These are phyloP conservation scores for Deroplatys truncata DNA, from an alignment of 2,888 invertebrate species.

Conservation along the genomic window DNA sequence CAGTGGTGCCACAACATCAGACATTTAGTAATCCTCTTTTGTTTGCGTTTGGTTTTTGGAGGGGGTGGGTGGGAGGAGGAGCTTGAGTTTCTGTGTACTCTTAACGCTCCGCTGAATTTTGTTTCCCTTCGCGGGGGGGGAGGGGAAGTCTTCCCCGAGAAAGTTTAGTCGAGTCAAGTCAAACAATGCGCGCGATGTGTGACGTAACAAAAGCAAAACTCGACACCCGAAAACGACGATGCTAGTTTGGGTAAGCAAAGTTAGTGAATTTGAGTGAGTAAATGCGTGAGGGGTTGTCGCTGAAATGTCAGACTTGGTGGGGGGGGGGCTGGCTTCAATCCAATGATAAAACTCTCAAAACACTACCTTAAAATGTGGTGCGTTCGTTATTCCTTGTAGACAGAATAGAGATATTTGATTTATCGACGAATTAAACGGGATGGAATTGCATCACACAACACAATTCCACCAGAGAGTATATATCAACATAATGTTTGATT, in stretches of 20 bases:
- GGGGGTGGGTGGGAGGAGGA: neutral
- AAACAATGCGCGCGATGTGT: conserved; percentile 2
- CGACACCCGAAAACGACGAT: neutral
- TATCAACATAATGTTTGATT: too few species aligned
- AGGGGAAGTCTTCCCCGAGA: neutral
- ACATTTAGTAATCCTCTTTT: conserved; percentile 6
- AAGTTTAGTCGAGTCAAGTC: neutral
- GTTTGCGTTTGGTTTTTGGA: neutral
- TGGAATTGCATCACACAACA: too few species aligned
- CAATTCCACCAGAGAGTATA: too few species aligned
- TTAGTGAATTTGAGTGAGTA: neutral
- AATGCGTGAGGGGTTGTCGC: neutral
- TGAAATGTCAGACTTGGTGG: neutral
- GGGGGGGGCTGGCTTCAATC: neutral
- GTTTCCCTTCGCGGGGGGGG: neutral
- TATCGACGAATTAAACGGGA: too few species aligned
- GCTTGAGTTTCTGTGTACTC: neutral
- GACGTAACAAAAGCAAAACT: neutral
- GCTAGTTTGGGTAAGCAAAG: neutral
- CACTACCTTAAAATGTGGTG: too few species aligned
- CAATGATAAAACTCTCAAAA: neutral
- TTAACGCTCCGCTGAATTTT: conserved; percentile 2
- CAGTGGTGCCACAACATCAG: conserved; percentile 2
- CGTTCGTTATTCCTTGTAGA: too few species aligned
- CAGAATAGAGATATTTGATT: too few species aligned